A percentile compares a stretch with the other conserved stretches of the same genome.
Evolutionary conservation across 2,113 vertebrate species (phyloP).

Genomic region (Anolis carolinensis): DNA sequence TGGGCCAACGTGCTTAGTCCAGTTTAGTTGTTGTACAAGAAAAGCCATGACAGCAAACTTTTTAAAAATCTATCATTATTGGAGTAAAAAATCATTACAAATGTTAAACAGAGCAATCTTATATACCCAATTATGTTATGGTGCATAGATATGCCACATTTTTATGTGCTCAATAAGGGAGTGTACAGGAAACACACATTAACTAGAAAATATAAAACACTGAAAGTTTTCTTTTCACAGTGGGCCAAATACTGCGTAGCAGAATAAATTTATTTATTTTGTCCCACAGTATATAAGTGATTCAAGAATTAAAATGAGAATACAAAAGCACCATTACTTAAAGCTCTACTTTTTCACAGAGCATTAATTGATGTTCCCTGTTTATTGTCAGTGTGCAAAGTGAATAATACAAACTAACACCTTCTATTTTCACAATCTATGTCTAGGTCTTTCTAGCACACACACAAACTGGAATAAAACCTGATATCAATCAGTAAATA

Average conservation of each 20-base stretch:
- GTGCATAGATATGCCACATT: too few relatives aligned
- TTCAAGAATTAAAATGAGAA: background rate
- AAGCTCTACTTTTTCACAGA: background rate
- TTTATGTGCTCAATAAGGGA: too few relatives aligned
- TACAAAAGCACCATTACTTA: background rate
- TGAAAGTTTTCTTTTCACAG: background rate
- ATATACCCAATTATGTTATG: background rate
- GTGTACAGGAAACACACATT: too few relatives aligned
- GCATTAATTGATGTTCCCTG: background rate
- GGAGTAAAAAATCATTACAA: background rate
- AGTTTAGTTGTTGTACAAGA: rapidly evolving
- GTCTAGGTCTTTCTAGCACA: background rate
- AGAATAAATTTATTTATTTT: background rate
- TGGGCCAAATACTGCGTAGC: background rate
- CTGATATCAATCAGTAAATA: background rate
- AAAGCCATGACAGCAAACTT: background rate
- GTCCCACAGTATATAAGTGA: background rate
- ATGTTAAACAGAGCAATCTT: background rate
- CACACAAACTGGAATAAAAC: background rate
- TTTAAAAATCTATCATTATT: background rate
- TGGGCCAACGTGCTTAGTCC: background rate
- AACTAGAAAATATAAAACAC: background rate
- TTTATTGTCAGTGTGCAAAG: background rate
- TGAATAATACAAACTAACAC: background rate
- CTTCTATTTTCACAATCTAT: background rate